Conservation (phyloP, 2,797 vertebrate species). For the Cygnus olor region DNA sequence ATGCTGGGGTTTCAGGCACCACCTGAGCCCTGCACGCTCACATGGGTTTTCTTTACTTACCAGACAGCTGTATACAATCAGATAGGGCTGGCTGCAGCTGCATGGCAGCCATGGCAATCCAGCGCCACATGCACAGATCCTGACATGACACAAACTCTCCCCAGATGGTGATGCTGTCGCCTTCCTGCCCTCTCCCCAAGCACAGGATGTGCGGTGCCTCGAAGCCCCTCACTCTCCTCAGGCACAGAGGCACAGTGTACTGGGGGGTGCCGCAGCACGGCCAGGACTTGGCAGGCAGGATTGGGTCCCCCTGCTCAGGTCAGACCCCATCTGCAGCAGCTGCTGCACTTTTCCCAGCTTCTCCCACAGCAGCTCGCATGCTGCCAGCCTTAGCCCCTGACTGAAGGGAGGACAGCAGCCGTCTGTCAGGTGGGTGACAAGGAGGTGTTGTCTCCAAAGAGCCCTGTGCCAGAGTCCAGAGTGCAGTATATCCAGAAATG, state of each 20-base stretch:
- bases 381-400: no score
- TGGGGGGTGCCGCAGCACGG: background rate
- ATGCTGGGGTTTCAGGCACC: rapidly evolving
- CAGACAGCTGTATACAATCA: rapidly evolving
- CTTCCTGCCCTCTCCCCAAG: background rate
- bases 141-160: background rate
- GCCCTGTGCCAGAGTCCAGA: background rate
- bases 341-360: background rate
- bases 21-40: rapidly evolving
- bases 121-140: rapidly evolving
- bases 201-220: rapidly evolving
- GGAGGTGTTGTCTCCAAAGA: background rate
- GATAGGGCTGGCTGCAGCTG: background rate
- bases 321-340: background rate
- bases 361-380: background rate
- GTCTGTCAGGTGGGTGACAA: no score
- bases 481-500: rapidly evolving
- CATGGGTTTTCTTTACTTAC: background rate
- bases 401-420: background rate
- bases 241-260: rapidly evolving
- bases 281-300: background rate
- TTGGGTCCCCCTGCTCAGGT: background rate
- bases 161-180: background rate
- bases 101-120: background rate
- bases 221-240: no score